Conservation (phyloP, 2,113 vertebrate species). For the Gulo gulo region DNA sequence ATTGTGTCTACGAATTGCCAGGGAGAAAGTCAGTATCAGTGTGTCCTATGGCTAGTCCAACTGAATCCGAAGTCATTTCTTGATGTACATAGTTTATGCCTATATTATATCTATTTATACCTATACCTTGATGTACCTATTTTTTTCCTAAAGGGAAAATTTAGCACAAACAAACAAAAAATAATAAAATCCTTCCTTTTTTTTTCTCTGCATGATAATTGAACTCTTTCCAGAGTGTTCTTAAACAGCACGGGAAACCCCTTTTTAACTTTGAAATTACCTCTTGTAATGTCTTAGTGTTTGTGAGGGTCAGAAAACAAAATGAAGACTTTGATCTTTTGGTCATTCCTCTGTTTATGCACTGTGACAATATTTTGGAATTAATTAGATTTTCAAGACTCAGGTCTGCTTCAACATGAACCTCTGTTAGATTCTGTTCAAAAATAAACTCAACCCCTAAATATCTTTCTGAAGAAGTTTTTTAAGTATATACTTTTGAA, state of each 20-base stretch:
- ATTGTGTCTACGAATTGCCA: background rate
- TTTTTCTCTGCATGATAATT: background rate
- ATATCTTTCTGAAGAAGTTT: background rate
- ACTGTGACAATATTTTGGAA: background rate
- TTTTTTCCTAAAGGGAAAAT: background rate
- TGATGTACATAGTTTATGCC: background rate
- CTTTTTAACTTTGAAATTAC: background rate
- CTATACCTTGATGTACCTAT: background rate
- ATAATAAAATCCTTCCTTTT: background rate
- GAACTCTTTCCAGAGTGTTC: background rate
- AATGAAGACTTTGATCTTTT: background rate
- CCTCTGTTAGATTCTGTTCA: background rate
- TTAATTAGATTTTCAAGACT: background rate
- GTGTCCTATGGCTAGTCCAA: background rate
- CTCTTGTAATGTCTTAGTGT: background rate
- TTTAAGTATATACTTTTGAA: background rate
- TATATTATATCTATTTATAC: background rate
- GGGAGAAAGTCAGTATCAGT: background rate
- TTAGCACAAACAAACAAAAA: background rate
- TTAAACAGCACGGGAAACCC: background rate
- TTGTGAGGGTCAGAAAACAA: background rate
- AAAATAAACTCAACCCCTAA: background rate
- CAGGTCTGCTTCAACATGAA: background rate
- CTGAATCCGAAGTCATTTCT: background rate
- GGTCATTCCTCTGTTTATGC: background rate